Evolutionary conservation across 2,797 vertebrate species (phyloP), one percentile per base, ranked within the genome.

Genomic region (Moxostoma hubbsi): DNA sequence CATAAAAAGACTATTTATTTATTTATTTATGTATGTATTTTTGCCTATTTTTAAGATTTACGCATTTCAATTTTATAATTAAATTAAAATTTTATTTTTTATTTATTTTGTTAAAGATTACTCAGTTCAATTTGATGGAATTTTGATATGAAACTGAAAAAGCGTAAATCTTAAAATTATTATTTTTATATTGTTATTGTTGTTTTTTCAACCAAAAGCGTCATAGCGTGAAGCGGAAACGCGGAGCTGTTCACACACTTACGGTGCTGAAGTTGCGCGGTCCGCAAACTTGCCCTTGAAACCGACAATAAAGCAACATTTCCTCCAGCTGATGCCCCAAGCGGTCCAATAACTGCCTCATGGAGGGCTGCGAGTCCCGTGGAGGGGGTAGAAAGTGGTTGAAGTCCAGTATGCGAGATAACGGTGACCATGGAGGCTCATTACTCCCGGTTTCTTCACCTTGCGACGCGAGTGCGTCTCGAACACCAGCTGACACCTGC

Each of bases 251-350:
- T 74, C 69, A 72, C 62, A 77, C 73, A 93, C 95, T 95, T 89
- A 96, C 95, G 83, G 94, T 95, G 85, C 93, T 96, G 91, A 96
- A 95, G 89, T 96, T 94, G 54, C 93, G 93, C 77, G 94, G 93
- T 58, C 94, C 94, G 76, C 95, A 96, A 15, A 87, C 87, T 84
- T 94, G 89, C 24, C 94, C 95, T 73, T 94, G 94, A 85, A 93
- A 96, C 2, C 92, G 92, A 58, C 95, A 96, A 83, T 90, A 91
- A 12, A 96, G 77, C 86, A 95, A 85, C 95, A 96, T 96, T 87
- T 95, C 95, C 87, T 96, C 94, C 61, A 96, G 87, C 88, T 95
- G 94, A 86, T 95, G 94, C 2, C 95, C 95, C 80, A 95, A 89
- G 24, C 93, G 90, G 87, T 95, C 93, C 88, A 95, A 87, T 76